phyloP scores from a whole-genome alignment of 2,113 vertebrate species.

The Saguinus imperator region DNA sequence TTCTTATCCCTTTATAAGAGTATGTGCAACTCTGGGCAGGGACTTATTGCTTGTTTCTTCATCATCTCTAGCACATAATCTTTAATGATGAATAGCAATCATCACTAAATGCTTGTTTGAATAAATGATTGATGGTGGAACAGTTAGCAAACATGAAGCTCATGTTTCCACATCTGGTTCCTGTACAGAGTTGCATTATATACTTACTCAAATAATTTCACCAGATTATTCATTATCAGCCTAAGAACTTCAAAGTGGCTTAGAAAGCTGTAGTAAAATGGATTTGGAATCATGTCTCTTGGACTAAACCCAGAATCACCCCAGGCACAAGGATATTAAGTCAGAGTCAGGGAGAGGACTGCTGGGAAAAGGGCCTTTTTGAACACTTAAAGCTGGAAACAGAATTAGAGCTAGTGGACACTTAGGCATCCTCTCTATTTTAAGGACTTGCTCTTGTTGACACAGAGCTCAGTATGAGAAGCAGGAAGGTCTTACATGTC shows the following conservation, averaged over 20 bases:
- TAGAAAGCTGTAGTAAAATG: background rate
- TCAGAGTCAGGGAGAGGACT: background rate
- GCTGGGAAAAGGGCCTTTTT: background rate
- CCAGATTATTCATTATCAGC: background rate
- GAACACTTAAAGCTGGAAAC: background rate
- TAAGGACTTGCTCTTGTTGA: constrained; percentile 37
- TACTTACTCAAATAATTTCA: background rate
- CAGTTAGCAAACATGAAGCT: background rate
- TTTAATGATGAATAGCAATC: background rate
- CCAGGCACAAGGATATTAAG: background rate
- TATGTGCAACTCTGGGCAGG: background rate
- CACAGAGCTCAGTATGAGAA: background rate
- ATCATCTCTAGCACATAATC: background rate
- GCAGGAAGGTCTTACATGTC: background rate
- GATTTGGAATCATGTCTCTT: background rate
- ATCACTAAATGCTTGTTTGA: background rate
- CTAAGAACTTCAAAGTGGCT: background rate
- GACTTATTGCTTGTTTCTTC: background rate
- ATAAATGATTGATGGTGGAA: background rate
- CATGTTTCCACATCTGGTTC: background rate
- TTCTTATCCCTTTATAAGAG: background rate
- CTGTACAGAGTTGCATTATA: background rate
- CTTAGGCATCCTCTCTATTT: background rate
- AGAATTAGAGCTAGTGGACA: background rate
- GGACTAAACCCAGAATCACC: background rate